A percentile compares a stretch with the other conserved stretches of the same genome.
Conservation (phyloP, 2,113 vertebrate species). For the Neodontobutis hainanensis region DNA sequence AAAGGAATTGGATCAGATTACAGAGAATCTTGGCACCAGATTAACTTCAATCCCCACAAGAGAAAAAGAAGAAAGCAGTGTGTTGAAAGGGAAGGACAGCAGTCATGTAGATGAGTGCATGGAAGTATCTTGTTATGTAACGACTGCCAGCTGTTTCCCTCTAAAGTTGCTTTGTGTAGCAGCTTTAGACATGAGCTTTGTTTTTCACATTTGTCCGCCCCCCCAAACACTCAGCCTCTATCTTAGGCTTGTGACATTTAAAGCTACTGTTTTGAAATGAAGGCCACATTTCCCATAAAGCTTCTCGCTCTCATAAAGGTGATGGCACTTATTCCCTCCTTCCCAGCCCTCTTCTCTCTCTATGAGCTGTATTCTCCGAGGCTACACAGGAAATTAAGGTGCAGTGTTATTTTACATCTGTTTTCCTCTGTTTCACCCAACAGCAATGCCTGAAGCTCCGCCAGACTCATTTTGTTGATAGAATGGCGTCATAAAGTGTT, state of each 20-base stretch:
- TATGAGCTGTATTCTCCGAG: background rate
- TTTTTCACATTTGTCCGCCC: background rate
- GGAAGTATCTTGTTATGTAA: conserved; percentile 27
- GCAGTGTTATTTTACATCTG: background rate
- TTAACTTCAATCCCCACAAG: conserved; percentile 49
- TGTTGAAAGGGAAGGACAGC: conserved; percentile 3
- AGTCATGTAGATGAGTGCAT: conserved; percentile 14
- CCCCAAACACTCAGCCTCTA: background rate
- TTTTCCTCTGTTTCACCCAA: conserved; percentile 9
- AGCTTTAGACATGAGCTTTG: conserved; percentile 15
- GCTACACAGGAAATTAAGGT: conserved; percentile 14
- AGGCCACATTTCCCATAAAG: conserved; percentile 12
- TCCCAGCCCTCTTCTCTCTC: background rate
- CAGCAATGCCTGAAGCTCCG: conserved; percentile 21
- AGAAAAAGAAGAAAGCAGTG: conserved; percentile 33
- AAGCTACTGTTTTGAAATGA: background rate
- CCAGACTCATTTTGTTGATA: conserved; percentile 14
- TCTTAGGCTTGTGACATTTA: background rate
- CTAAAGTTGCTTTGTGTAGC: conserved; percentile 13
- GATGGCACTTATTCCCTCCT: background rate
- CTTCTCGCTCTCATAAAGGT: background rate
- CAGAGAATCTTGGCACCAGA: conserved; percentile 62
- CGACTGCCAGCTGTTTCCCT: conserved; percentile 15
- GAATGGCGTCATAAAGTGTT: conserved; percentile 6
- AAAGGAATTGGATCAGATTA: conserved; percentile 73